These are phyloP conservation scores for Podocnemis expansa DNA, from an alignment of 2,113 vertebrate genomes.

Conservation along the genomic window DNA sequence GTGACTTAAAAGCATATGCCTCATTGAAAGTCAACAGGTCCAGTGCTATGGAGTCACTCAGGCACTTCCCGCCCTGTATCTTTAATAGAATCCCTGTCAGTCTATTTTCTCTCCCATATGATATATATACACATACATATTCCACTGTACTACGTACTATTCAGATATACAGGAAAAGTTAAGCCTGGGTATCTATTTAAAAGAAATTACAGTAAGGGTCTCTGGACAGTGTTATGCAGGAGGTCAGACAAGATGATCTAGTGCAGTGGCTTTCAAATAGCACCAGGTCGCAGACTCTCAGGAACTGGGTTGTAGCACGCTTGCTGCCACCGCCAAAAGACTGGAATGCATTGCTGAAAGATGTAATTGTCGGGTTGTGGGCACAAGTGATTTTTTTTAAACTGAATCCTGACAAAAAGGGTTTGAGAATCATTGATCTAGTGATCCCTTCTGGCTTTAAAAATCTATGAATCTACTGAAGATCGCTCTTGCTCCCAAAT, in stretches of 20 bases:
- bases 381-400: no score
- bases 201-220: neutral
- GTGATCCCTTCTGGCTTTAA: neutral
- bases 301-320: no score
- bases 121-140: neutral
- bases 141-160: neutral
- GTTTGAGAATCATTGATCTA: no score
- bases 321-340: no score
- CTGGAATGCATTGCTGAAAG: no score
- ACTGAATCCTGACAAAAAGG: no score
- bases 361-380: no score
- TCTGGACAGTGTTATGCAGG: neutral
- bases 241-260: neutral
- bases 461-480: neutral
- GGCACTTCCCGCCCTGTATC: slow-evolving; percentile 39
- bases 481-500: neutral
- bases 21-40: slow-evolving; percentile 41
- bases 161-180: neutral
- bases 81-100: slow-evolving; percentile 23
- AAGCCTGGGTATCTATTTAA: neutral
- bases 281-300: no score
- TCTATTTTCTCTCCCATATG: neutral
- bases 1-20: neutral
- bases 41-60: slow-evolving; percentile 45
- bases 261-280: no score